These are phyloP conservation scores for Clinocottus analis DNA, from an alignment of 2,113 vertebrate genomes.

Conservation along the genomic window DNA sequence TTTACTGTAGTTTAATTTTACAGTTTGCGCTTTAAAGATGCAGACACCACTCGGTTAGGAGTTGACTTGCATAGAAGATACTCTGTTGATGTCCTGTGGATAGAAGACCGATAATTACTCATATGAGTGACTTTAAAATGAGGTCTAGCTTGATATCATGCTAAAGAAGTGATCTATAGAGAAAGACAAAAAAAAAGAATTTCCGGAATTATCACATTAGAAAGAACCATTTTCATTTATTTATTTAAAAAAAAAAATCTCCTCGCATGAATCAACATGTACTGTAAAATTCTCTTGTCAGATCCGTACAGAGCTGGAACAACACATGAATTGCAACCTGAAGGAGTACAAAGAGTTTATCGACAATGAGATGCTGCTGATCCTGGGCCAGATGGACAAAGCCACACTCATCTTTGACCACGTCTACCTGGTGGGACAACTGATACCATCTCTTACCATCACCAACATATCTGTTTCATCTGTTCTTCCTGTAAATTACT, in stretches of 20 bases:
- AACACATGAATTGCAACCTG: constrained; percentile 96
- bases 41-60: background rate
- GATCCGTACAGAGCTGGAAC: constrained; percentile 90
- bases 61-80: background rate
- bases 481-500: constrained; percentile 19
- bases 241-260: too few species aligned
- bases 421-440: constrained; percentile 90
- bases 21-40: background rate
- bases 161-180: too few species aligned
- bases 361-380: constrained; percentile 98
- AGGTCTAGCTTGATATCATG: too few species aligned
- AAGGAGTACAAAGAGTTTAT: constrained; percentile 98
- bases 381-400: constrained; percentile 99
- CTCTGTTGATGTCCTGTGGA: background rate
- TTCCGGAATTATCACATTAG: too few species aligned
- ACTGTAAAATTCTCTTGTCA: constrained; percentile 25
- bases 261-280: background rate
- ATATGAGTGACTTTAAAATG: too few species aligned
- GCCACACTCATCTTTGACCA: constrained; percentile 97
- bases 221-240: too few species aligned
- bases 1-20: constrained; percentile 5
- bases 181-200: too few species aligned
- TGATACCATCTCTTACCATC: background rate
- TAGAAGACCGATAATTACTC: background rate
- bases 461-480: constrained; percentile 22